Percentiles rank a stretch among this genome's conserved stretches.
Conservation (phyloP, 92 coral and sea anemone species). For the Hydrozoanthus gracilis region DNA sequence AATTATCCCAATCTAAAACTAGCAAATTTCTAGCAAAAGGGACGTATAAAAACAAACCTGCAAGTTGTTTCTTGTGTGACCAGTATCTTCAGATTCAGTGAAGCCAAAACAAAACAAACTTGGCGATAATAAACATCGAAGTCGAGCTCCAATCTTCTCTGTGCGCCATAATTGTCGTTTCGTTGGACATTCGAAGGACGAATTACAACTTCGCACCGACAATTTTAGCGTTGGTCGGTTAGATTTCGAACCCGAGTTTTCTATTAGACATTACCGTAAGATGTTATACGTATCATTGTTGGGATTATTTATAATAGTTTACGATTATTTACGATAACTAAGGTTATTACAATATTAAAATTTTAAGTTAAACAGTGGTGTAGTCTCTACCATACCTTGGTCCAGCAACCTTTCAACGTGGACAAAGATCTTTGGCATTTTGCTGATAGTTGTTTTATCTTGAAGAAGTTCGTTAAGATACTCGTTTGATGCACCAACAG, state of each 20-base stretch:
- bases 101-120: constrained; percentile 73
- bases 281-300: constrained; percentile 76
- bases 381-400: constrained; percentile 87
- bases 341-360: constrained; percentile 88
- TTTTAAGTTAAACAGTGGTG: constrained; percentile 60
- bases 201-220: constrained; percentile 21
- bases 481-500: constrained; percentile 89
- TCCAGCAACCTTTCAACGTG: constrained; percentile 99
- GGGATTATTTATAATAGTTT: constrained; percentile 89
- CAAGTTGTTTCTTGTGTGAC: constrained; percentile 64
- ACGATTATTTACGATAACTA: constrained; percentile 93
- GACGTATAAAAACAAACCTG: constrained; percentile 67
- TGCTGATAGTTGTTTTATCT: constrained; percentile 98
- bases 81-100: constrained; percentile 70
- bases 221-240: constrained; percentile 36
- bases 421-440: constrained; percentile 99
- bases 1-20: not conserved
- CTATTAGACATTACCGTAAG: constrained; percentile 85
- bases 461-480: constrained; percentile 99
- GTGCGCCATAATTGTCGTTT: constrained; percentile 41
- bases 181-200: constrained; percentile 34
- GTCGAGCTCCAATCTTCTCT: constrained; percentile 41
- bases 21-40: constrained; percentile 37
- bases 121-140: constrained; percentile 66
- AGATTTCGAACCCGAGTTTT: constrained; percentile 33